These are phyloP conservation scores for Cyanoramphus novaezelandiae DNA, from an alignment of 2,113 vertebrate species.

Conservation along the genomic window DNA sequence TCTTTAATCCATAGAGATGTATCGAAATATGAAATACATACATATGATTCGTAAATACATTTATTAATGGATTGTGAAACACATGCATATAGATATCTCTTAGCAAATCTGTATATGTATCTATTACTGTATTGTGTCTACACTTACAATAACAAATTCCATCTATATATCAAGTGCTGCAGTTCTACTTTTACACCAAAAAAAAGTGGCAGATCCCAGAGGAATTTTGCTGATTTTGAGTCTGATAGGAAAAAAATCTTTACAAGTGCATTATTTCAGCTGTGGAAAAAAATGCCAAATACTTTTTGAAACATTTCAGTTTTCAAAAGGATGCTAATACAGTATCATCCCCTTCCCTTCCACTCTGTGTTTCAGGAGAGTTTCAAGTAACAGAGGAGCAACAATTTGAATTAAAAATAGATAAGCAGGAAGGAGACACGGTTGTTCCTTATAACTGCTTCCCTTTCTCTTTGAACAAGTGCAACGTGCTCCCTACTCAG, in stretches of 20 bases:
- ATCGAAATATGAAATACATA: neutral
- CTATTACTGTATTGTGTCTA: neutral
- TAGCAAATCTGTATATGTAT: neutral
- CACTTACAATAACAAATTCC: neutral
- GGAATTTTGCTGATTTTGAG: neutral
- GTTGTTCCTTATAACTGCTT: neutral
- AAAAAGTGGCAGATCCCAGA: neutral
- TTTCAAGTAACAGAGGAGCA: neutral
- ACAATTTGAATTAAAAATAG: neutral
- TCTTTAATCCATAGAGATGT: neutral
- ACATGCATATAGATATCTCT: neutral
- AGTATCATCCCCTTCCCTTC: neutral
- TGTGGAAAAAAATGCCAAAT: neutral
- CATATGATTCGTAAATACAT: neutral
- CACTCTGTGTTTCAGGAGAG: neutral
- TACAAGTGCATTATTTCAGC: neutral
- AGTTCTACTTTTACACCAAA: neutral
- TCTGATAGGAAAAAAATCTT: neutral
- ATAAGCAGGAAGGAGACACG: neutral
- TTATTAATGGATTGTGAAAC: neutral
- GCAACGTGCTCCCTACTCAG: neutral
- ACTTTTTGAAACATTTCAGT: neutral
- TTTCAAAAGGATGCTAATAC: constrained; percentile 1
- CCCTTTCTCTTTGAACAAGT: neutral
- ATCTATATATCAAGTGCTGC: neutral